Percentiles rank a stretch among this genome's conserved stretches.
Conservation (phyloP, 2,113 vertebrate genomes). For the Grallaria varia region DNA sequence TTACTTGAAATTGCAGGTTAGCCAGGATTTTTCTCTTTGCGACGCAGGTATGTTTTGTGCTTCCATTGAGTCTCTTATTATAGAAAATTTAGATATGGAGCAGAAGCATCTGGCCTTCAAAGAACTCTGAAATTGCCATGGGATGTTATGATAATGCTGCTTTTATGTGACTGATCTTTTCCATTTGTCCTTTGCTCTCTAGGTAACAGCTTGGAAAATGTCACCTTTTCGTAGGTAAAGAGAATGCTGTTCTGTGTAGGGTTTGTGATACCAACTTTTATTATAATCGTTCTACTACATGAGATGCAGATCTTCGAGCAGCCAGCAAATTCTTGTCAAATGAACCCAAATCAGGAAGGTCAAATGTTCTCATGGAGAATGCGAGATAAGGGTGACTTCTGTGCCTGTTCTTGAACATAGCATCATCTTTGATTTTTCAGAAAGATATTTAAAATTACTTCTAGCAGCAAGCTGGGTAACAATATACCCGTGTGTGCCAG, state of each 20-base stretch:
- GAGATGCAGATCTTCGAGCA: slow-evolving; percentile 57
- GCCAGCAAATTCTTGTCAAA: slow-evolving; percentile 44
- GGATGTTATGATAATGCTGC: slow-evolving; percentile 66
- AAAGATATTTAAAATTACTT: slow-evolving; percentile 63
- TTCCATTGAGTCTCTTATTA: slow-evolving; percentile 24
- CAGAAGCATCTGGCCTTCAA: slow-evolving; percentile 64
- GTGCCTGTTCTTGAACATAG: slow-evolving; percentile 27
- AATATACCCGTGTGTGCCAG: slow-evolving; percentile 44
- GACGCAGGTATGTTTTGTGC: background rate
- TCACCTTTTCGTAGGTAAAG: slow-evolving; percentile 54
- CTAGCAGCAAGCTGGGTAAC: slow-evolving; percentile 54
- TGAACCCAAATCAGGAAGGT: slow-evolving; percentile 61
- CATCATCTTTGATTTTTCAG: slow-evolving; percentile 43
- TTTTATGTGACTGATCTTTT: slow-evolving; percentile 68
- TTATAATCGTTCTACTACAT: background rate
- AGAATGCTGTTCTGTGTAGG: slow-evolving; percentile 22
- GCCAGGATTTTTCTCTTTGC: background rate
- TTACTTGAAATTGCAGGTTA: slow-evolving; percentile 28
- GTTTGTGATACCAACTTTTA: slow-evolving; percentile 27
- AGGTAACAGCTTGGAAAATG: slow-evolving; percentile 70
- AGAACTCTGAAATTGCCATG: slow-evolving; percentile 60
- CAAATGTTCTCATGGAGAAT: slow-evolving; percentile 60
- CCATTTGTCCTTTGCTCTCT: slow-evolving; percentile 67
- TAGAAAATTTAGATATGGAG: slow-evolving; percentile 53
- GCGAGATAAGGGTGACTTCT: slow-evolving; percentile 38